phyloP scores from a whole-genome alignment of 2,888 invertebrate species.

The Deilephila elpenor region DNA sequence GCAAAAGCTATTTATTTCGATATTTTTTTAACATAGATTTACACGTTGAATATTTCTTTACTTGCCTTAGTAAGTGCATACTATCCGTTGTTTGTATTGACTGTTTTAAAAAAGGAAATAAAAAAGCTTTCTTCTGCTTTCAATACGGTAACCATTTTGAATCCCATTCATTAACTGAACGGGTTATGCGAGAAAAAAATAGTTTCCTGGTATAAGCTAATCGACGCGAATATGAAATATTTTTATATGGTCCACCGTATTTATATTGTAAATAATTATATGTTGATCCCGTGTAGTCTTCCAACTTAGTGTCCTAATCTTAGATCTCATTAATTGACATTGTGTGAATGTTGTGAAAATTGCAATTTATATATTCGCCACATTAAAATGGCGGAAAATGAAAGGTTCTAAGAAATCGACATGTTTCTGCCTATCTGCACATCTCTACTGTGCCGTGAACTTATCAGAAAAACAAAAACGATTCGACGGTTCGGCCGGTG shows the following conservation, averaged over 20 bases:
- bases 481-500: too few species aligned
- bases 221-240: conserved; percentile 39
- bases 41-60: background rate
- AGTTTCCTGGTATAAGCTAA: background rate
- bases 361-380: conserved; percentile 47
- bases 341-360: conserved; percentile 11
- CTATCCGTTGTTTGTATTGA: too few species aligned
- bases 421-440: background rate
- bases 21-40: too few species aligned
- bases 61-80: background rate
- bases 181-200: background rate
- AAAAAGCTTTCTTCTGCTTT: background rate
- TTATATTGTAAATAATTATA: conserved; percentile 29
- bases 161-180: background rate
- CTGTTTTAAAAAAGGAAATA: background rate
- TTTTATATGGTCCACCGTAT: conserved; percentile 36
- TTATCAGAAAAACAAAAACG: too few species aligned
- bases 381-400: background rate
- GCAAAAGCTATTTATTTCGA: background rate
- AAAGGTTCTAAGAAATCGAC: conserved; percentile 31
- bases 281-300: conserved; percentile 61
- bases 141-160: background rate
- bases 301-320: conserved; percentile 64
- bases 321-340: conserved; percentile 65
- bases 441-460: too few species aligned